phyloP scores from a whole-genome alignment of 2,797 vertebrate genomes.

The Hozukius guyotensis region DNA sequence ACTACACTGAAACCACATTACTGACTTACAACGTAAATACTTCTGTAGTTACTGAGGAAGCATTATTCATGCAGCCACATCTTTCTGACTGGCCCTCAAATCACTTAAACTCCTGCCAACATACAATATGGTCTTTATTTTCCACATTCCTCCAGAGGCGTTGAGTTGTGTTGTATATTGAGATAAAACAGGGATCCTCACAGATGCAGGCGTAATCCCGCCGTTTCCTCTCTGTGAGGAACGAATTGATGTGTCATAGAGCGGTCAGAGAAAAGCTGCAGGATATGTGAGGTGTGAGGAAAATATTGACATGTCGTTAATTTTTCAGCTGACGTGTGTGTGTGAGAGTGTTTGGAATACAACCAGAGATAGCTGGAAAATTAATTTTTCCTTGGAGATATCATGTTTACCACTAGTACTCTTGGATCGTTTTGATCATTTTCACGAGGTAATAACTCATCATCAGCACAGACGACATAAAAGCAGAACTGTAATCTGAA shows the following conservation, averaged over 20 bases:
- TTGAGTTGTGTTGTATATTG: neutral
- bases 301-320: neutral
- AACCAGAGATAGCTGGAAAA: neutral
- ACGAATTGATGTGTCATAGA: slow-evolving; percentile 12
- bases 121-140: slow-evolving; percentile 34
- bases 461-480: neutral
- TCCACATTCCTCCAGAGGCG: slow-evolving; percentile 1
- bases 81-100: neutral
- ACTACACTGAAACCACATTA: neutral
- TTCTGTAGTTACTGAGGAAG: neutral
- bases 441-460: neutral
- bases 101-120: slow-evolving; percentile 22
- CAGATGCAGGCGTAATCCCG: slow-evolving; percentile 18
- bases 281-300: slow-evolving; percentile 20
- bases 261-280: slow-evolving; percentile 11
- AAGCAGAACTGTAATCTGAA: neutral
- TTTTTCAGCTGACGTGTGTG: neutral
- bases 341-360: neutral
- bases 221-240: neutral
- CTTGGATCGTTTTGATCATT: neutral
- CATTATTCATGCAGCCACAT: neutral
- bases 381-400: neutral
- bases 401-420: neutral
- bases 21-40: neutral
- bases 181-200: slow-evolving; percentile 31